Evolutionary conservation across 2,888 invertebrate genomes (phyloP).

Genomic region (Oligia strigilis): DNA sequence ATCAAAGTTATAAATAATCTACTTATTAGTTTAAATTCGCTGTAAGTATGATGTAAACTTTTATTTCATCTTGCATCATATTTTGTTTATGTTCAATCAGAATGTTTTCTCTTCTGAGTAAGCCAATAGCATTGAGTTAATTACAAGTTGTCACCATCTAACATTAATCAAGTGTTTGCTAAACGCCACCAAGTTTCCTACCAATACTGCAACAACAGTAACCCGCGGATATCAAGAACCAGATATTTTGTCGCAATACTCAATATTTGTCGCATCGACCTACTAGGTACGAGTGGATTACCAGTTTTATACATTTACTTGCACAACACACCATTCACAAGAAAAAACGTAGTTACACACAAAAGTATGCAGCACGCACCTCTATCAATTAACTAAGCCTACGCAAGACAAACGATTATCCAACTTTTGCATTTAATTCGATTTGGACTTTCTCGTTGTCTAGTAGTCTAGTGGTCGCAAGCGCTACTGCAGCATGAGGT

Average conservation of each 20-base stretch:
- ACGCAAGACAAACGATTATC: background rate
- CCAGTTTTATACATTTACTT: constrained; percentile 30
- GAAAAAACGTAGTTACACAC: constrained; percentile 11
- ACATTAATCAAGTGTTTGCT: constrained; percentile 3
- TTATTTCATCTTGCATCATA: background rate
- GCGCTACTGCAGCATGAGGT: background rate
- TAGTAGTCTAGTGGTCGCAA: background rate
- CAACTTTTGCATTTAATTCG: background rate
- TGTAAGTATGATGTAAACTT: background rate
- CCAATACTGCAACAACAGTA: constrained; percentile 7
- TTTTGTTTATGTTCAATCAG: background rate
- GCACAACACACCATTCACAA: constrained; percentile 27
- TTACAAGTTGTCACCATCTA: background rate
- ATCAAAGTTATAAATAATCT: constrained; percentile 1
- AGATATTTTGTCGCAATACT: constrained; percentile 55
- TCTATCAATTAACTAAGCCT: background rate
- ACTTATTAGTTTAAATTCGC: background rate
- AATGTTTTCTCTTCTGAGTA: background rate
- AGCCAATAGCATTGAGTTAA: background rate
- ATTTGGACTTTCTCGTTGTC: background rate
- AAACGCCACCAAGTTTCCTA: background rate
- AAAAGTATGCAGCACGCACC: background rate
- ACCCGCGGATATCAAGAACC: constrained; percentile 48
- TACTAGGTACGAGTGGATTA: constrained; percentile 8
- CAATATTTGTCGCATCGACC: constrained; percentile 58